Percentiles rank a stretch among this genome's conserved stretches.
Conservation (phyloP, 2,113 vertebrate species). For the Ginglymostoma cirratum region DNA sequence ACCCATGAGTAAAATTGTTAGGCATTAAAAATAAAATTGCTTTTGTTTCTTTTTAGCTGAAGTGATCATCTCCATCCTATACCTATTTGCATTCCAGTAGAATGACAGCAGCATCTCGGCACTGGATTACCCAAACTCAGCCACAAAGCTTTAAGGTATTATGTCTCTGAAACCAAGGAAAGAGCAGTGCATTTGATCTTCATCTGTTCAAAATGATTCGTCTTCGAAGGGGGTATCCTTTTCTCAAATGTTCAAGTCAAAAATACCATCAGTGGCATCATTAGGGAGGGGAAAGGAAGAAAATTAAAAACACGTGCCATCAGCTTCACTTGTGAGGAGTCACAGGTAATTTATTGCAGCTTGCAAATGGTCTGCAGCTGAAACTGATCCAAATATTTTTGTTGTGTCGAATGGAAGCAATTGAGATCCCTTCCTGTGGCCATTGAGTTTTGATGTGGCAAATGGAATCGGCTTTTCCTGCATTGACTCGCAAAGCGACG, state of each 20-base stretch:
- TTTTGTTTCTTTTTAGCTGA: background rate
- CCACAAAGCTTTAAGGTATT: background rate
- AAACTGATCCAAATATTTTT: slow-evolving; percentile 28
- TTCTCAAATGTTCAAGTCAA: background rate
- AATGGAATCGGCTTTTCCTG: background rate
- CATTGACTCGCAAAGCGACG: background rate
- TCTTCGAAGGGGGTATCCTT: background rate
- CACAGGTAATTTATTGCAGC: slow-evolving; percentile 26
- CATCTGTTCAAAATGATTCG: background rate
- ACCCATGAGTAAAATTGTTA: background rate
- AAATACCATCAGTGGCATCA: slow-evolving; percentile 12
- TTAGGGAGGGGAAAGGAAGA: background rate
- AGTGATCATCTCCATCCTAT: no score
- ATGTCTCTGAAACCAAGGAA: background rate
- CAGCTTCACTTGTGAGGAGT: slow-evolving; percentile 11
- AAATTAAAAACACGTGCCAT: slow-evolving; percentile 10
- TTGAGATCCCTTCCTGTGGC: slow-evolving; percentile 20
- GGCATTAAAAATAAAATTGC: background rate
- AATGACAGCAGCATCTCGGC: background rate
- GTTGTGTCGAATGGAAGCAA: slow-evolving; percentile 25
- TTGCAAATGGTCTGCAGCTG: slow-evolving; percentile 32
- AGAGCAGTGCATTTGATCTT: background rate
- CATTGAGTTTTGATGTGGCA: slow-evolving; percentile 18
- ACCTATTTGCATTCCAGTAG: background rate
- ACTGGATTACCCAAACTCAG: background rate